A percentile compares a stretch with the other conserved stretches of the same genome.
Evolutionary conservation across 2,888 invertebrate genomes (phyloP).

Genomic region (Synanthedon formicaeformis): DNA sequence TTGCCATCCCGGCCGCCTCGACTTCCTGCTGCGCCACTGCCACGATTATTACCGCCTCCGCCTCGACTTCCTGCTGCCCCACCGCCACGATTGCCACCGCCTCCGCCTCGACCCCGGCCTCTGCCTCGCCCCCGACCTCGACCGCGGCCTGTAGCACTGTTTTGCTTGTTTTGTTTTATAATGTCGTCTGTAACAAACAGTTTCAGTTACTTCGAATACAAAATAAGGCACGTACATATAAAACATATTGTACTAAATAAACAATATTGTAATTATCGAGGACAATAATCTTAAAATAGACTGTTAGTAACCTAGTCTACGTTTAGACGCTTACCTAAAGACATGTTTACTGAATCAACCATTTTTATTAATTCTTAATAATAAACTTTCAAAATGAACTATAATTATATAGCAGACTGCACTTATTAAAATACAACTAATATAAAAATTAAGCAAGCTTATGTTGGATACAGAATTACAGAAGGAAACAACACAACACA

Average conservation of each 20-base stretch:
- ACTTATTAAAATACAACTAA: no score
- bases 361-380: constrained; percentile 15
- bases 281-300: neutral
- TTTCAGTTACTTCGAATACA: neutral
- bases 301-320: constrained; percentile 9
- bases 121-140: constrained; percentile 18
- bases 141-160: constrained; percentile 21
- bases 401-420: no score
- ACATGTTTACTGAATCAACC: constrained; percentile 57
- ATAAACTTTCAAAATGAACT: no score
- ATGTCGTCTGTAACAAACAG: constrained; percentile 42
- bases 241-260: constrained; percentile 4
- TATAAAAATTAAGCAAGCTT: no score
- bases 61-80: constrained; percentile 19
- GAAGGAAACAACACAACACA: no score
- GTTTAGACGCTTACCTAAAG: constrained; percentile 36
- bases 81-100: constrained; percentile 24
- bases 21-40: constrained; percentile 21
- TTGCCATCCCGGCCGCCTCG: constrained; percentile 23
- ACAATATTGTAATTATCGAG: neutral
- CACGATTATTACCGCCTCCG: constrained; percentile 17
- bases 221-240: neutral
- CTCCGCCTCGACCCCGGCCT: constrained; percentile 19
- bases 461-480: no score
- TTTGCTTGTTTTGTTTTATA: constrained; percentile 43